These are phyloP conservation scores for Masnerella sp. DNA, from an alignment of 2,888 invertebrate genomes.

Conservation along the genomic window DNA sequence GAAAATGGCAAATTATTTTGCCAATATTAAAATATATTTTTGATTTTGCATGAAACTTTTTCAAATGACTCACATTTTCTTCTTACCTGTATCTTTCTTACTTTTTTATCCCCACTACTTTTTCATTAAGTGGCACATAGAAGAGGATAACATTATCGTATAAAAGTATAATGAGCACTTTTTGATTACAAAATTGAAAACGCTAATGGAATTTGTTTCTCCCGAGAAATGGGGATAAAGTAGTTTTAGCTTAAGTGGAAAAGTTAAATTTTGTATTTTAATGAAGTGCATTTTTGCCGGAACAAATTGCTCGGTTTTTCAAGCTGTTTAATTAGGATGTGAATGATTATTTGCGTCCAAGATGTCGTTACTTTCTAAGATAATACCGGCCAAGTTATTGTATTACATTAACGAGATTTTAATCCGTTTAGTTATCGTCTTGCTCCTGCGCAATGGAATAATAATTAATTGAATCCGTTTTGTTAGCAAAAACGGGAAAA, in stretches of 20 bases:
- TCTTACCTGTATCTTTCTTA: too few relatives aligned
- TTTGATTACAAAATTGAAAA: slow-evolving; percentile 58
- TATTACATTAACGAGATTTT: slow-evolving; percentile 7
- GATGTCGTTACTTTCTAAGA: slow-evolving; percentile 16
- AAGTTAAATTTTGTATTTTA: slow-evolving; percentile 53
- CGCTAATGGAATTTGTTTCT: slow-evolving; percentile 58
- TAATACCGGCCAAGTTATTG: not conserved
- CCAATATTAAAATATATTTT: too few relatives aligned
- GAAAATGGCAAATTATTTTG: not conserved
- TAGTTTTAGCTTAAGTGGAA: slow-evolving; percentile 52
- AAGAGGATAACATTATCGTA: slow-evolving; percentile 36
- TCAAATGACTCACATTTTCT: too few relatives aligned
- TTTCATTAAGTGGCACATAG: slow-evolving; percentile 28
- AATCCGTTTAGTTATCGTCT: not conserved
- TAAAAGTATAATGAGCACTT: slow-evolving; percentile 51
- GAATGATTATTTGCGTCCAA: slow-evolving; percentile 27
- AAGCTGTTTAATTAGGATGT: slow-evolving; percentile 30
- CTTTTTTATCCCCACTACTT: too few relatives aligned
- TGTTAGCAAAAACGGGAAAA: too few relatives aligned
- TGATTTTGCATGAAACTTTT: too few relatives aligned
- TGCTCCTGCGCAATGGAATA: not conserved
- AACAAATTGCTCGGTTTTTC: slow-evolving; percentile 39
- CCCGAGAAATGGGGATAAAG: slow-evolving; percentile 39
- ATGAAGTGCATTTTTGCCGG: slow-evolving; percentile 47
- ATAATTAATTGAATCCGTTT: slow-evolving; percentile 7